Base-by-base conservation (phyloP, 1,140 invertebrate species). In the Hyphantria cunea region DNA sequence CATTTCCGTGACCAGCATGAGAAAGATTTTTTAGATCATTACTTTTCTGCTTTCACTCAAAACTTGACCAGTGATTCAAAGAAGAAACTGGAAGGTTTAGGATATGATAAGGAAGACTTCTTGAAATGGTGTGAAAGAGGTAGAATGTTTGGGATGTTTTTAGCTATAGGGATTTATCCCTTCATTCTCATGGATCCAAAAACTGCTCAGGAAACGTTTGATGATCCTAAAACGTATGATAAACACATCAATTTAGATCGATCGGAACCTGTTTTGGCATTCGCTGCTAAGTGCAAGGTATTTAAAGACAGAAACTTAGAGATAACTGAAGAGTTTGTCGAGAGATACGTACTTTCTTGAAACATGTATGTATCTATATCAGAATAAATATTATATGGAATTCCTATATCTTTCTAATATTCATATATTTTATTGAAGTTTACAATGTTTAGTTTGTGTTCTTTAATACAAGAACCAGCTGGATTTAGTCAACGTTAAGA, bases 1-100 rank as follows among this genome's bases (percentile, higher is more conserved):
- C 65, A 66, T 14, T 90, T 91, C 49, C 74, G 90, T 0, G 67
- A 81, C 5, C 31, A 68, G 17, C 61, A 89, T 54, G 80, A 87
- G 50, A 53, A 44, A 10, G 49, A 78, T 49, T 45, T 91, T 0
- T 54, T 86, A 3, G 49, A 79, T 6, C 66, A 82, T 15, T 92
- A 92, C 70, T 92, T 80, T 53, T 17, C 72, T 0, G 69, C 72
- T 3, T 86, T 92, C 13, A 64, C 55, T 0, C 66, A 82, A 6
- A 55, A 61, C 37, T 33, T 91, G 10, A 70, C 77, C 11, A 68
- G 79, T 4, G 31, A 10, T 3, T 73, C 80, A 8, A 80, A 73
- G 17, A 34, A 49, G 0, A 69, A 70, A 32, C n/a, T 89, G 12
- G 61, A 72, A 14, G 51, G 51, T 13, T 65, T 84, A 9, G 66